Percentiles rank a stretch among this genome's conserved stretches.
Conservation (phyloP, 2,888 invertebrate genomes). For the Spisula solida region DNA sequence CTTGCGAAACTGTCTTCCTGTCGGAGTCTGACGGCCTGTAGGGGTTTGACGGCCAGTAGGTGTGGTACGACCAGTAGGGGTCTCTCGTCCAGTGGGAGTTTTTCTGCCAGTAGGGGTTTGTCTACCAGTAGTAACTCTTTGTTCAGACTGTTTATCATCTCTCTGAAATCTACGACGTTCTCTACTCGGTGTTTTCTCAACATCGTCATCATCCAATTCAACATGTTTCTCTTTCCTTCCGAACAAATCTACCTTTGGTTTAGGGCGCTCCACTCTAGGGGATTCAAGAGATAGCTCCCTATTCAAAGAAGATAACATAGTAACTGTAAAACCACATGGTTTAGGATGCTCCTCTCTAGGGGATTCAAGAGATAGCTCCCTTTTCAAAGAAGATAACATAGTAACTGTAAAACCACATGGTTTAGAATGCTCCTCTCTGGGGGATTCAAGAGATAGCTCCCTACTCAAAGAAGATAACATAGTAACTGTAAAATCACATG, state of each 20-base stretch:
- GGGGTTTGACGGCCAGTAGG: slow-evolving; percentile 51
- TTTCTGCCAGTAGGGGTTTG: slow-evolving; percentile 31
- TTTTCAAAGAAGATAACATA: too few species aligned
- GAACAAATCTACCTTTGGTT: slow-evolving; percentile 76
- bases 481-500: too few species aligned
- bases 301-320: background rate
- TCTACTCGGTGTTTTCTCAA: slow-evolving; percentile 44
- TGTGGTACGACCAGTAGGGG: slow-evolving; percentile 53
- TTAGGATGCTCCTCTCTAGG: slow-evolving; percentile 53
- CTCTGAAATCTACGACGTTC: slow-evolving; percentile 45
- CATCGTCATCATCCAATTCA: slow-evolving; percentile 74
- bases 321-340: too few species aligned
- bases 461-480: slow-evolving; percentile 39
- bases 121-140: background rate
- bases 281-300: slow-evolving; percentile 68
- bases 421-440: slow-evolving; percentile 58
- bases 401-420: too few species aligned
- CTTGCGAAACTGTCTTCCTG: slow-evolving; percentile 41
- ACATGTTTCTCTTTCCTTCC: slow-evolving; percentile 70
- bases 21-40: slow-evolving; percentile 42
- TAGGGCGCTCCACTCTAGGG: slow-evolving; percentile 57
- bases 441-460: slow-evolving; percentile 64
- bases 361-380: slow-evolving; percentile 64
- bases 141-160: slow-evolving; percentile 26
- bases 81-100: slow-evolving; percentile 41